These are phyloP conservation scores for Eclectus roratus DNA, from an alignment of 2,113 vertebrate species.

Conservation along the genomic window DNA sequence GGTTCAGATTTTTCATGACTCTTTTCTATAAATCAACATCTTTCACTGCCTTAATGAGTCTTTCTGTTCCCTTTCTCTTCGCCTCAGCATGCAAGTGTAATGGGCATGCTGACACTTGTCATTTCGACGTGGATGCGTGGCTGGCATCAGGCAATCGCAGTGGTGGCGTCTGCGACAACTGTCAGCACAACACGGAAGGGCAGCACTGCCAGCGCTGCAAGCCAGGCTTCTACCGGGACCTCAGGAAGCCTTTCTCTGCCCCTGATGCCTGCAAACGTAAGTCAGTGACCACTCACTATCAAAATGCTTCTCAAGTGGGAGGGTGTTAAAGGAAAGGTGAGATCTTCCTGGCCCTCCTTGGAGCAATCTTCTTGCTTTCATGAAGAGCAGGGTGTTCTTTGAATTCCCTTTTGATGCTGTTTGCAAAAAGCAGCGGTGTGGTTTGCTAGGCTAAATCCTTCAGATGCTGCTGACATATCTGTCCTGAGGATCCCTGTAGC, in stretches of 20 bases:
- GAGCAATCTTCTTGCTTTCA: not conserved
- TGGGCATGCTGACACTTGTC: conserved; percentile 88
- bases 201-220: conserved; percentile 90
- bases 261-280: conserved; percentile 90
- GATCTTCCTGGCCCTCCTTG: not conserved
- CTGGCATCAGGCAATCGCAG: conserved; percentile 88
- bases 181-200: conserved; percentile 92
- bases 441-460: not conserved
- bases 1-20: not conserved
- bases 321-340: not conserved
- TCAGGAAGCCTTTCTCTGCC: conserved; percentile 77
- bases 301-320: not conserved
- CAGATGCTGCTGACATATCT: not conserved
- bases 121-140: conserved; percentile 86
- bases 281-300: not conserved
- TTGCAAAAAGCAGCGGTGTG: not conserved
- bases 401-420: not conserved
- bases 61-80: not conserved
- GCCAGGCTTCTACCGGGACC: conserved; percentile 88
- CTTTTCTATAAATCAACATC: not conserved
- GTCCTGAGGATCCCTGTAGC: not conserved
- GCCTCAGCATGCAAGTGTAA: conserved; percentile 91
- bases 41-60: not conserved
- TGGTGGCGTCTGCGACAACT: conserved; percentile 87
- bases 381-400: not conserved